Evolutionary conservation across 2,888 invertebrate species (phyloP).

Genomic region (Torymus aiolomorphi): DNA sequence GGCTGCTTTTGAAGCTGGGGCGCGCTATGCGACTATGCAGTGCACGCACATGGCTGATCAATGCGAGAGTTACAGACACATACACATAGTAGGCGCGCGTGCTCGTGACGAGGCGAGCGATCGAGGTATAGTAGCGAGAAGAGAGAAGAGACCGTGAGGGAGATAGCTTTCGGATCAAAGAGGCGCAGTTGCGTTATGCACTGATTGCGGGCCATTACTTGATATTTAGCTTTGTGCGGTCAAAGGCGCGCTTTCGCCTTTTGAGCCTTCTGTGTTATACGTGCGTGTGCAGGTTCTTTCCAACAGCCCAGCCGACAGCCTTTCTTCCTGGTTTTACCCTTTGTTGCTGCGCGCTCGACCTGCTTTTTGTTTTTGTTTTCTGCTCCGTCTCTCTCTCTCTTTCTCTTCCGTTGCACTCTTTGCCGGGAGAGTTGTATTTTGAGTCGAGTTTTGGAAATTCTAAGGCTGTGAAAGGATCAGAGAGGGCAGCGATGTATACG

Average conservation of each 20-base stretch:
- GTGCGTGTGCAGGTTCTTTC: too few species aligned
- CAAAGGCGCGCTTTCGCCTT: slow-evolving; percentile 15
- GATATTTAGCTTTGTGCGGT: slow-evolving; percentile 44
- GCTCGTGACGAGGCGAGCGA: not conserved
- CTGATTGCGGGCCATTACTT: slow-evolving; percentile 38
- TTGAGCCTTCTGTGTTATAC: not conserved
- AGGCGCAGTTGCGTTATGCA: slow-evolving; percentile 25
- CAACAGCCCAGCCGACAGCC: too few species aligned
- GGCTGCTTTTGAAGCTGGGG: too few species aligned
- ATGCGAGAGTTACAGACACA: not conserved
- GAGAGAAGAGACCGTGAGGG: not conserved
- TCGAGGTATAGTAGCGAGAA: slow-evolving; percentile 20
- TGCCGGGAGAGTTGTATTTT: too few species aligned
- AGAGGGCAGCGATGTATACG: too few species aligned
- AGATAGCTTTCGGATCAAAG: not conserved
- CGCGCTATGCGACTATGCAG: not conserved
- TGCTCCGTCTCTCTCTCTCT: not conserved
- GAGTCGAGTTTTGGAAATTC: too few species aligned
- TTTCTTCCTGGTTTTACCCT: too few species aligned
- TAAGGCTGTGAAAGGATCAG: too few species aligned
- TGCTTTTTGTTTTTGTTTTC: too few species aligned
- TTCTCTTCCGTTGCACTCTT: too few species aligned
- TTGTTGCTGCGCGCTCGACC: too few species aligned
- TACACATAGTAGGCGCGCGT: not conserved
- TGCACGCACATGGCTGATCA: slow-evolving; percentile 33